Percentiles rank a stretch among this genome's conserved stretches.
Conservation (phyloP, 2,888 invertebrate genomes). For the Sympetrum striolatum region DNA sequence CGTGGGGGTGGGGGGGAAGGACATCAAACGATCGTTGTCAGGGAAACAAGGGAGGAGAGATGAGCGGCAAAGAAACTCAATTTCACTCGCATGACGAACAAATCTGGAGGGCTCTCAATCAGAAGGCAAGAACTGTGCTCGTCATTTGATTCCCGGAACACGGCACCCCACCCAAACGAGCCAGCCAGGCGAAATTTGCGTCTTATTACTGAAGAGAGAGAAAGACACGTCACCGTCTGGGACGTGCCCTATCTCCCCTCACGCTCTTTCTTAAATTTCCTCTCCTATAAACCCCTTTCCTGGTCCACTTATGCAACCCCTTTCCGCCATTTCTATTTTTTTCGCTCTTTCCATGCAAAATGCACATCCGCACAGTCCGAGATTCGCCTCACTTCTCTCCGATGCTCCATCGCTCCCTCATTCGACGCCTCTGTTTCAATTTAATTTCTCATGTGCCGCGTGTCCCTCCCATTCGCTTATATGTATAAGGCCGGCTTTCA, state of each 20-base stretch:
- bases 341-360: neutral
- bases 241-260: neutral
- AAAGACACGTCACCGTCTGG: neutral
- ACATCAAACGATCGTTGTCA: conserved; percentile 41
- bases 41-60: conserved; percentile 32
- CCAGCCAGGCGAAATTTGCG: conserved; percentile 27
- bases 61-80: conserved; percentile 34
- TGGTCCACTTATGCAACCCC: neutral
- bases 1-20: neutral
- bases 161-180: conserved; percentile 11
- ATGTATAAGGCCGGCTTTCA: neutral
- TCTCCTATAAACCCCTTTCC: neutral
- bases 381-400: neutral
- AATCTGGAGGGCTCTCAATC: conserved; percentile 26
- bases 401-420: neutral
- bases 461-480: neutral
- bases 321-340: neutral
- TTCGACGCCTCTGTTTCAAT: conserved; percentile 1
- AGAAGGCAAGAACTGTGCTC: neutral
- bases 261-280: neutral
- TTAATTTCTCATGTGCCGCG: conserved; percentile 4
- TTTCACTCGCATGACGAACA: conserved; percentile 39
- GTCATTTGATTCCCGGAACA: conserved; percentile 6
- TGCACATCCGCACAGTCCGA: neutral
- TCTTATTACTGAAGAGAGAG: conserved; percentile 13